Base-by-base conservation (phyloP, 2,797 vertebrate genomes). In the Florisuga fusca region DNA sequence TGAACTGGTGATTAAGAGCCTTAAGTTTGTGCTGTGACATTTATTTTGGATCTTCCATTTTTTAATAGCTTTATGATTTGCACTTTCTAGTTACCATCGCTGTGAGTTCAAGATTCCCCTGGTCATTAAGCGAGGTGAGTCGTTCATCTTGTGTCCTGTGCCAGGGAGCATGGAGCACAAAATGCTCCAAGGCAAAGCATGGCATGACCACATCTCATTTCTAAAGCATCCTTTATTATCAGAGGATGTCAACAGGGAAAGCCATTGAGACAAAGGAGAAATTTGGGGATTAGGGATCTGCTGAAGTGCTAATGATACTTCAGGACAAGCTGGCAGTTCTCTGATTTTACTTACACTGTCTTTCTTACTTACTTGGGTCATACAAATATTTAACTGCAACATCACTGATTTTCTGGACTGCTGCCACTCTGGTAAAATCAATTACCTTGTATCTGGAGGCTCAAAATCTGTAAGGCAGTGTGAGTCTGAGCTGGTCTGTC, bases 71-170 rank as follows among this genome's bases (percentile, higher is more conserved):
- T 87, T 84, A 10, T 0, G 1, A 84, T 95, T 96, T 95, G 33
- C 51, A n/a, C 84, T 95, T 94, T 96, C 43, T 88, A 99, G 99
- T 98, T 99, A 99, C 95, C 99, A 99, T 98, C 98, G 99, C 78
- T 99, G 99, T 98, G 99, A 99, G 97, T 99, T 99, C 98, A 99
- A 98, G 98, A 99, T 99, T 97, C 99, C 99, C 9, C 98, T 99
- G 16, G 95, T 98, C 84, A 98, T 99, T 94, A 99, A 99, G 97
- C 98, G 98, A 98, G 99, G 99, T 99, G 86, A 98, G 98, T 94
- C 25, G 36, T 48, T 72, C 33, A 7, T 73, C 50, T 68, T 15
- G 12, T 67, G 19, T 33, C 68, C 59, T 71, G 38, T 75, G n/a
- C 48, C 31, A 45, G 38, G 73, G 55, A 16, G 5, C 7, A 2